These are phyloP conservation scores for Acanthosoma haemorrhoidale DNA, from an alignment of 2,888 invertebrate genomes.

Conservation along the genomic window DNA sequence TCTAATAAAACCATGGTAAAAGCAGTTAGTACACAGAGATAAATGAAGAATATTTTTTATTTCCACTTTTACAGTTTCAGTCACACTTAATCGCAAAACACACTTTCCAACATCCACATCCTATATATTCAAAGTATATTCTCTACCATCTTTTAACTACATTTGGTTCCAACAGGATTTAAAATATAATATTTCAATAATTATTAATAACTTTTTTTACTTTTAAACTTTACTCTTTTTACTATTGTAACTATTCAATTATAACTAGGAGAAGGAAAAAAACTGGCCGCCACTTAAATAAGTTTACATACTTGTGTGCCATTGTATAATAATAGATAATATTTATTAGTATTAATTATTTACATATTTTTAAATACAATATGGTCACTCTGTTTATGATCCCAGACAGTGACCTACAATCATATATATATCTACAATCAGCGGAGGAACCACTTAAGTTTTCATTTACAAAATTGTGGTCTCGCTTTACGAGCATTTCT, in stretches of 20 bases:
- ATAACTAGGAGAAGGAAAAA: constrained; percentile 37
- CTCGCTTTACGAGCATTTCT: constrained; percentile 22
- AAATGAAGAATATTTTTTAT: constrained; percentile 22
- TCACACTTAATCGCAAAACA: constrained; percentile 36
- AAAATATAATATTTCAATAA: constrained; percentile 41
- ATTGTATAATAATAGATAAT: constrained; percentile 30
- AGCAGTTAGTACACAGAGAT: constrained; percentile 39
- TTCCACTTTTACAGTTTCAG: constrained; percentile 35
- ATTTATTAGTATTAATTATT: constrained; percentile 36
- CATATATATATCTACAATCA: constrained; percentile 36
- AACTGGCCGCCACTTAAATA: constrained; percentile 40
- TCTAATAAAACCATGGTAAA: constrained; percentile 37
- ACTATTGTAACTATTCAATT: constrained; percentile 41
- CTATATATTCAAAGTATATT: constrained; percentile 32
- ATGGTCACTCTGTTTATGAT: constrained; percentile 27
- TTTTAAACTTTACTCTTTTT: constrained; percentile 35
- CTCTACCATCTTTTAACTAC: constrained; percentile 36
- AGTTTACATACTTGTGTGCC: constrained; percentile 36
- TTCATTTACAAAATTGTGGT: constrained; percentile 35
- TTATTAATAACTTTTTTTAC: constrained; percentile 35
- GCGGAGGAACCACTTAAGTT: constrained; percentile 27
- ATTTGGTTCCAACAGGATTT: constrained; percentile 42
- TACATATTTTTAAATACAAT: constrained; percentile 39
- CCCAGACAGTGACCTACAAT: constrained; percentile 19
- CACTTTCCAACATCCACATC: constrained; percentile 34